A percentile compares a stretch with the other conserved stretches of the same genome.
These are phyloP conservation scores for Sylvia borin DNA, from an alignment of 2,797 vertebrate species.

Conservation along the genomic window DNA sequence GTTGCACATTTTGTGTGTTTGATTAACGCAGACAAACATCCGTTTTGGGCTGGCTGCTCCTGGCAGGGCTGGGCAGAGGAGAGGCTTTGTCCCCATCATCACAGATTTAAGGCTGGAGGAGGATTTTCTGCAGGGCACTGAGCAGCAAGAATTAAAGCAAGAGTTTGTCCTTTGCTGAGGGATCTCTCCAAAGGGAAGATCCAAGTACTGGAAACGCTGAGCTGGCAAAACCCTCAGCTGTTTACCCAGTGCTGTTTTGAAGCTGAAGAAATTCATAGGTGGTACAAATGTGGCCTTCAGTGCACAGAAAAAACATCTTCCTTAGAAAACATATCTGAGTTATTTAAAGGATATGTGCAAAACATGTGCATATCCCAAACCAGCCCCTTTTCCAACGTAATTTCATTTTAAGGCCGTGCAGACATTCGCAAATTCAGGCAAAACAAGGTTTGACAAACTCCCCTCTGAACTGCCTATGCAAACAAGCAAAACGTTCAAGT, in stretches of 20 bases:
- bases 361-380: neutral
- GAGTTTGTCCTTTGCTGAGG: neutral
- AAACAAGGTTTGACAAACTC: constrained; percentile 27
- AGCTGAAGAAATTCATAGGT: neutral
- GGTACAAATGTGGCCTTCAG: neutral
- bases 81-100: neutral
- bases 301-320: neutral
- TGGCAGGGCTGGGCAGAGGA: neutral
- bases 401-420: neutral
- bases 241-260: neutral
- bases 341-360: neutral
- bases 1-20: constrained; percentile 42
- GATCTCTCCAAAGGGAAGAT: neutral
- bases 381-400: neutral
- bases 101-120: neutral
- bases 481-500: neutral
- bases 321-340: neutral
- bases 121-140: neutral
- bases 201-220: neutral
- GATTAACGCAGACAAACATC: constrained; percentile 58
- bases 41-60: neutral
- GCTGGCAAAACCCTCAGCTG: neutral
- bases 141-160: neutral
- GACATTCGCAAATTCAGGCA: neutral
- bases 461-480: neutral